Evolutionary conservation across 1,140 invertebrate genomes (phyloP), one percentile per base, ranked within the genome.

Genomic region (Megathymus violae): DNA sequence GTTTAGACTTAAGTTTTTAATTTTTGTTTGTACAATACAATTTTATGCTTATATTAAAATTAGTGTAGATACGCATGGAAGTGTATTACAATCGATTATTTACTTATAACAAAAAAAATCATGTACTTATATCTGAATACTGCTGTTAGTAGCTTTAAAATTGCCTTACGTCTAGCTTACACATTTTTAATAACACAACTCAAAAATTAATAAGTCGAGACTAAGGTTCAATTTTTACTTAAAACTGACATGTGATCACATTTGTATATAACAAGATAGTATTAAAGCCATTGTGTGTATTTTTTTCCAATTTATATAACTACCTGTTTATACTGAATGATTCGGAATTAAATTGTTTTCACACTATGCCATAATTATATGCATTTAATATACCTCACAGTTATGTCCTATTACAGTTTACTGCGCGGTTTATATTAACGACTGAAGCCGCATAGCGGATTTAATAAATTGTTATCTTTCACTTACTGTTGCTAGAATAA

Each of bases 71-170:
- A 22, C 19, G 19, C 19, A 22, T 3, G 19, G 19, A 22, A 2
- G 19, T 5, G 19, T 22, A 22, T 22, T 22, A 22, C 19, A 22
- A 22, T 43, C 14, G 9, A 47, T 9, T 27, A 47, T 25, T 14
- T 47, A 47, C 44, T 27, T 46, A 3, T 1, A 43, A 46, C 4
- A 17, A 16, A 38, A 31, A 31, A 7, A 38, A 16, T 52, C 17
- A 14, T 64, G 52, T 64, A 64, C 62, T 64, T 64, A 56, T 56
- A 27, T 58, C 17, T 34, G 25, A 51, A 43, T 62, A 62, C 9
- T 63, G 41, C 48, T 19, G 19, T 43, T n/a, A 46, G 13, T 63
- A 63, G 62, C 62, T 48, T 56, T 64, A 58, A 64, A 54, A 64
- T 47, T 64, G 62, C 62, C 62, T 64, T 64, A 31, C 7, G 7